Percentiles rank a stretch among this genome's conserved stretches.
Conservation (phyloP, 2,113 vertebrate species). For the Cariama cristata region DNA sequence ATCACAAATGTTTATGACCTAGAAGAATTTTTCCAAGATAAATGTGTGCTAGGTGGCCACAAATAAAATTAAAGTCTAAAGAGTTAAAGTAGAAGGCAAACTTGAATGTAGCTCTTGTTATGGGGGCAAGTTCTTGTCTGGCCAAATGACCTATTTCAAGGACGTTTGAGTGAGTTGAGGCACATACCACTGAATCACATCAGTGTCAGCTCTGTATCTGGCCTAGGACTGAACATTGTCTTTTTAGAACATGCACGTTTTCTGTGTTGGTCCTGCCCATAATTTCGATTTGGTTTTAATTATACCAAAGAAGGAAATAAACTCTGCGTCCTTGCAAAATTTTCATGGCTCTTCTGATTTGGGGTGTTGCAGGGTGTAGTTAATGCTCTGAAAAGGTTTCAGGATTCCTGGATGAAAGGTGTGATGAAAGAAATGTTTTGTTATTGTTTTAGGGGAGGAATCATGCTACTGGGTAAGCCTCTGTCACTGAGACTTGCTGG, state of each 20-base stretch:
- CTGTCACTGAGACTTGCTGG: constrained; percentile 71
- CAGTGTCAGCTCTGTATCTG: neutral
- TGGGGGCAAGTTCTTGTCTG: neutral
- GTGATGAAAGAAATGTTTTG: constrained; percentile 68
- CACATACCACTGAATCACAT: neutral
- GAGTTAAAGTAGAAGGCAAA: neutral
- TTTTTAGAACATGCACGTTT: neutral
- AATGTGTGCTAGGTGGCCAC: neutral
- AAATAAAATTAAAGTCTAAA: neutral
- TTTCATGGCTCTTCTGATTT: constrained; percentile 47
- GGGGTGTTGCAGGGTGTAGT: constrained; percentile 70
- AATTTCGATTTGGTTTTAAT: constrained; percentile 12
- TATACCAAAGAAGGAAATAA: constrained; percentile 54
- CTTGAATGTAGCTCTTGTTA: neutral
- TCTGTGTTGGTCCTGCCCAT: neutral
- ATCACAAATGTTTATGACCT: neutral
- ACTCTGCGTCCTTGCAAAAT: constrained; percentile 31
- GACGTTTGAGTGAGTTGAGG: neutral
- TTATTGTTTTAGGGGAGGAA: constrained; percentile 73
- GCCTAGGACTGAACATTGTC: neutral
- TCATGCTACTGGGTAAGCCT: constrained; percentile 62
- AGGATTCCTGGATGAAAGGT: constrained; percentile 70
- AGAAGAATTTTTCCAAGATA: neutral
- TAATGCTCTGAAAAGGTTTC: constrained; percentile 62
- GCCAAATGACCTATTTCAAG: neutral